Base-by-base conservation (phyloP, 1,140 invertebrate genomes). In the Vanessa atalanta region DNA sequence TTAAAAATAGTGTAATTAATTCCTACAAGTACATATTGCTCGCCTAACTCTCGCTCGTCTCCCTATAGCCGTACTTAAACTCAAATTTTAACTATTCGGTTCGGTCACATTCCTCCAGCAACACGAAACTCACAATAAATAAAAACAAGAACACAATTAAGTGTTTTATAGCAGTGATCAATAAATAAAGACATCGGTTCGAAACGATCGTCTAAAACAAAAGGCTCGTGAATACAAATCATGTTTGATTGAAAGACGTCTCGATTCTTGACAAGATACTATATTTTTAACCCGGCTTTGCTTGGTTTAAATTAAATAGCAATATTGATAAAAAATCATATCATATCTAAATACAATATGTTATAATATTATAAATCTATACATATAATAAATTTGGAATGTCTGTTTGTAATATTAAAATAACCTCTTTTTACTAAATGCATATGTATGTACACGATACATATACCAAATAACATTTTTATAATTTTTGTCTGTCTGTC, bases 171-270 rank as follows among this genome's bases (percentile, higher is more conserved):
- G 66, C 15, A 70, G 61, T 37, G 57, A 65, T 55, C 57, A 57
- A 78, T 79, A 78, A 81, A 78, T 75, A 78, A 67, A 76, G 75
- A 79, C 75, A 57, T 48, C 64, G 37, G 12, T 11, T 73, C 50
- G 73, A 26, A 57, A 61, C 63, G 72, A 76, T 76, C 70, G 67
- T 51, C 64, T 76, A 73, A 83, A 80, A 83, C 79, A 81, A 80
- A 79, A 31, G 75, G 43, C 15, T 48, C 79, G 73, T 82, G 81
- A 83, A 79, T 72, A 81, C 80, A 80, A 80, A 83, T 83, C 70
- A 68, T 57, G 57, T 61, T 68, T 70, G 68, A 70, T 70, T 16
- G 55, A 63, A 70, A 63, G 47, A 6, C 63, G 43, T 37, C 5
- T 63, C 43, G 43, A 31, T 48, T 20, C 15, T 53, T 9, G 15